These are phyloP conservation scores for Brachymystax lenok DNA, from an alignment of 2,797 vertebrate species.

Conservation along the genomic window DNA sequence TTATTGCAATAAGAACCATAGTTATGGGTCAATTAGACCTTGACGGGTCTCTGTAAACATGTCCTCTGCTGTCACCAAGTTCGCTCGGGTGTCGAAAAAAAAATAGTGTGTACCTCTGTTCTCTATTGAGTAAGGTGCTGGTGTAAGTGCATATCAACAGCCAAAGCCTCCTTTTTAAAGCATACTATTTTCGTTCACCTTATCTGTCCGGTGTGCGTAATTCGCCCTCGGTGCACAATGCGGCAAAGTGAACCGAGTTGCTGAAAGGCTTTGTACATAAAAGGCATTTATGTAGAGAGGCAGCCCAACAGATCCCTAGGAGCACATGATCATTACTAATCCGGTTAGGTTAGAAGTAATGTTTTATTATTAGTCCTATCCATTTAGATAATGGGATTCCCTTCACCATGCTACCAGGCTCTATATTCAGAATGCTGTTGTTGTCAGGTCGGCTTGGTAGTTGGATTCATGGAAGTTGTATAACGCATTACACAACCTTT, in stretches of 20 bases:
- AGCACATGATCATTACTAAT: slow-evolving; percentile 73
- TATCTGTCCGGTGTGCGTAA: slow-evolving; percentile 49
- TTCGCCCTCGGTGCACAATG: slow-evolving; percentile 45
- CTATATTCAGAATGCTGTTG: slow-evolving; percentile 51
- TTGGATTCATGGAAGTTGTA: slow-evolving; percentile 61
- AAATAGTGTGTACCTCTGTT: slow-evolving; percentile 26
- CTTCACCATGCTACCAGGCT: slow-evolving; percentile 58
- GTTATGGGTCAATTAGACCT: slow-evolving; percentile 35
- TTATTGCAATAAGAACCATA: slow-evolving; percentile 31
- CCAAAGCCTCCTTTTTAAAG: slow-evolving; percentile 42
- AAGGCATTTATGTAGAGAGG: slow-evolving; percentile 55
- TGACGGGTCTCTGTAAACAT: slow-evolving; percentile 22
- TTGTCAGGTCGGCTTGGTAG: slow-evolving; percentile 57
- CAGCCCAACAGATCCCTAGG: slow-evolving; percentile 62
- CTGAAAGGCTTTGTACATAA: slow-evolving; percentile 59
- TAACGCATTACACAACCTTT: slow-evolving; percentile 61
- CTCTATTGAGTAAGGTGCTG: slow-evolving; percentile 47
- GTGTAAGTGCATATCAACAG: slow-evolving; percentile 50
- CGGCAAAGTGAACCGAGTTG: slow-evolving; percentile 50
- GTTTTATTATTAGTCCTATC: slow-evolving; percentile 74
- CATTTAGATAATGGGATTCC: slow-evolving; percentile 75
- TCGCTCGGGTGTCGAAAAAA: slow-evolving; percentile 21
- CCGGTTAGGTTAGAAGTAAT: slow-evolving; percentile 67
- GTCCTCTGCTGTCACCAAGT: slow-evolving; percentile 22
- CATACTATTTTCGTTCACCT: slow-evolving; percentile 37